phyloP scores from a whole-genome alignment of 2,888 invertebrate genomes.

The Phragmatobia fuliginosa region DNA sequence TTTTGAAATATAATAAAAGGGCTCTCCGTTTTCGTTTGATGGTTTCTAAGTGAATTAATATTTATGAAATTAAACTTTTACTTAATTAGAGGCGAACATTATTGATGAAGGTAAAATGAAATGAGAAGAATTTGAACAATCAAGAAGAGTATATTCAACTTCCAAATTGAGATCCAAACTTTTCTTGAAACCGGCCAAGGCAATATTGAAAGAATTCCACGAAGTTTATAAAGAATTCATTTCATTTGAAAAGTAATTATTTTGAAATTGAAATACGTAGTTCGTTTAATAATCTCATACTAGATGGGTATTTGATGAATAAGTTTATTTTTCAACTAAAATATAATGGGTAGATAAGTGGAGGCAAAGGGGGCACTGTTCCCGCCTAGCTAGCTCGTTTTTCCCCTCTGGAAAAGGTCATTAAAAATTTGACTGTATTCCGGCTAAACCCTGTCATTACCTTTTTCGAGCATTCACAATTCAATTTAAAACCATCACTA shows the following conservation, averaged over 20 bases:
- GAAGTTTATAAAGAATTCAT: conserved; percentile 55
- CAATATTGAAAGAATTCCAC: conserved; percentile 56
- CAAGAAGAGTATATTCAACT: conserved; percentile 46
- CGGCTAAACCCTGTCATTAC: too few relatives aligned
- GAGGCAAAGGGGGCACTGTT: too few relatives aligned
- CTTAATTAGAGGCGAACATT: conserved; percentile 24
- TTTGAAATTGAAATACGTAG: conserved; percentile 45
- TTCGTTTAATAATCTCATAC: background rate
- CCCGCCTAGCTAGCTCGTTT: too few relatives aligned
- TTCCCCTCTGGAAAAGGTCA: too few relatives aligned
- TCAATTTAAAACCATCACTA: too few relatives aligned
- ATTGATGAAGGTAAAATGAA: conserved; percentile 44
- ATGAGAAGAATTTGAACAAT: conserved; percentile 46
- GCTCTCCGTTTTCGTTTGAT: background rate
- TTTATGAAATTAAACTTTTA: conserved; percentile 6
- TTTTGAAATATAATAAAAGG: background rate
- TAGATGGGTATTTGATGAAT: background rate
- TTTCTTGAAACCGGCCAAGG: conserved; percentile 28
- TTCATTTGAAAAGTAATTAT: conserved; percentile 61
- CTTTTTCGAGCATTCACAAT: too few relatives aligned
- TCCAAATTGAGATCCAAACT: conserved; percentile 46
- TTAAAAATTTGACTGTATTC: too few relatives aligned
- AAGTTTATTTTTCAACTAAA: background rate
- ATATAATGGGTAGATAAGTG: too few relatives aligned
- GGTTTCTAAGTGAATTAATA: conserved; percentile 4